Evolutionary conservation across 1,140 invertebrate genomes (phyloP).

Genomic region (Chelonus insularis): DNA sequence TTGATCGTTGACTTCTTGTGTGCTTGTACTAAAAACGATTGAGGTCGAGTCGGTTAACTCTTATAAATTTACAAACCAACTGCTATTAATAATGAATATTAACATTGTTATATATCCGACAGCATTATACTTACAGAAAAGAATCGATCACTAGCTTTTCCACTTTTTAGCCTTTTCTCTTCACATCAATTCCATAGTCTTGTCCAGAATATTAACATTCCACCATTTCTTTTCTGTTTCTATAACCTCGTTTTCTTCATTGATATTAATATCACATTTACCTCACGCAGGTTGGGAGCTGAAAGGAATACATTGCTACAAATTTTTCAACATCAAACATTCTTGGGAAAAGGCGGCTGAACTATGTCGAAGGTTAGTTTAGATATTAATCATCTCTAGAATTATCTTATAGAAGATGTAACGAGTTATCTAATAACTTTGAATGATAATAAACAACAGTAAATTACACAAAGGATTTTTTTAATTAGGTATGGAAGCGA

Average conservation of each 20-base stretch:
- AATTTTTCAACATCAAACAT: slow-evolving; percentile 94
- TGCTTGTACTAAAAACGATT: slow-evolving; percentile 49
- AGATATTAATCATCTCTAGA: no score
- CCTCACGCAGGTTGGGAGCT: slow-evolving; percentile 82
- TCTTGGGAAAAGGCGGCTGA: slow-evolving; percentile 94
- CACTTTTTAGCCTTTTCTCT: no score
- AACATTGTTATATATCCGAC: no score
- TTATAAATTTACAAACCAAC: no score
- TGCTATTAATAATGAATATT: no score
- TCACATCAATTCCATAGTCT: no score
- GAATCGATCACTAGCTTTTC: no score
- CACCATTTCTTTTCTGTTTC: no score
- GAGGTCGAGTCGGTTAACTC: slow-evolving; percentile 49
- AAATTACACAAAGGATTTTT: slow-evolving; percentile 17
- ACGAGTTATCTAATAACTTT: no score
- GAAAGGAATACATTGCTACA: slow-evolving; percentile 88
- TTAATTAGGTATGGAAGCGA: slow-evolving; percentile 84
- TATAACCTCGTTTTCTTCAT: background rate
- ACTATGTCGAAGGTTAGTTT: slow-evolving; percentile 84
- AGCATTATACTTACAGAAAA: no score
- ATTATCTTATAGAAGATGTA: no score
- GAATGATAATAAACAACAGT: no score
- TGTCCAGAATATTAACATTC: background rate
- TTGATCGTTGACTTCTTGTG: background rate
- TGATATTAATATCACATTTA: background rate